Conservation (phyloP, 2,888 invertebrate species). For the Cantharis flavilabris region DNA sequence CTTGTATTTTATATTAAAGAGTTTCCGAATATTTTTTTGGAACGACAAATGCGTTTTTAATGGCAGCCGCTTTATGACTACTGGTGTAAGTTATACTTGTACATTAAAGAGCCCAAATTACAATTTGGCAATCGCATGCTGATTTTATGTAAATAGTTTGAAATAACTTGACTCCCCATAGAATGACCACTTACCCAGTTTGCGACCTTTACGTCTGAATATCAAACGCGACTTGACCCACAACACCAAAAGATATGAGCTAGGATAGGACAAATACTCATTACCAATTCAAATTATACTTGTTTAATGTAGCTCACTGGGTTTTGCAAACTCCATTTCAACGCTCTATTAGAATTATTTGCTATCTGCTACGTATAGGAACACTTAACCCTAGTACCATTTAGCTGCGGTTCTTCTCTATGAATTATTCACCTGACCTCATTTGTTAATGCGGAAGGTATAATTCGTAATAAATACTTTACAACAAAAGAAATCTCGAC, state of each 20-base stretch:
- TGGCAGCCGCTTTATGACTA: slow-evolving; percentile 3
- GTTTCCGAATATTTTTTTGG: not conserved
- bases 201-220: slow-evolving; percentile 35
- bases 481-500: not conserved
- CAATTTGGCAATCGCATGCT: slow-evolving; percentile 23
- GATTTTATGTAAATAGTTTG: slow-evolving; percentile 32
- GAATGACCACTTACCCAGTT: slow-evolving; percentile 24
- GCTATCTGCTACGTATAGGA: not conserved
- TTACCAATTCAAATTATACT: slow-evolving; percentile 42
- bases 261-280: slow-evolving; percentile 33
- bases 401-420: not conserved
- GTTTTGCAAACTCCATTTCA: slow-evolving; percentile 21
- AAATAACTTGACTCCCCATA: slow-evolving; percentile 21
- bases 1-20: not conserved
- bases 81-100: slow-evolving; percentile 10
- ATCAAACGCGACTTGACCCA: slow-evolving; percentile 40
- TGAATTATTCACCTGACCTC: slow-evolving; percentile 2
- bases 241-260: slow-evolving; percentile 39
- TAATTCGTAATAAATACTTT: not conserved
- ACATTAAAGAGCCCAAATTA: slow-evolving; percentile 20
- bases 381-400: not conserved
- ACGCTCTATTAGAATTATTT: not conserved
- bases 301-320: slow-evolving; percentile 37
- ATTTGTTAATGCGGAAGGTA: not conserved
- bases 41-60: slow-evolving; percentile 28